phyloP scores from a whole-genome alignment of 1,140 invertebrate species.

The Heliconius melpomene region DNA sequence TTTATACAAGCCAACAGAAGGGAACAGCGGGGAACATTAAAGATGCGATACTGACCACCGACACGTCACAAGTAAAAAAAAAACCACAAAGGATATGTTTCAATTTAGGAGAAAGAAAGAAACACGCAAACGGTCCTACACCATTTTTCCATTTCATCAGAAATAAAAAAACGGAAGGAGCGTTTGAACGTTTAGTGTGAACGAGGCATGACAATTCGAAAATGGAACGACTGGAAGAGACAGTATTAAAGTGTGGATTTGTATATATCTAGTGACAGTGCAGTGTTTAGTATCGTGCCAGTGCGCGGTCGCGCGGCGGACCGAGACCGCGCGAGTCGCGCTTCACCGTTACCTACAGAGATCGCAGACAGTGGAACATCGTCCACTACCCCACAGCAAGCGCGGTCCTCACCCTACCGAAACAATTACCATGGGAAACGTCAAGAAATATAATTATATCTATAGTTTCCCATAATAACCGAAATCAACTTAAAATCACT shows the following conservation, averaged over 20 bases:
- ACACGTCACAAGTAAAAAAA: conserved; percentile 4
- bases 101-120: background rate
- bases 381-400: conserved; percentile 69
- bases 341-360: conserved; percentile 74
- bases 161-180: conserved; percentile 9
- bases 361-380: conserved; percentile 71
- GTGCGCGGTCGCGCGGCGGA: conserved; percentile 46
- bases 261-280: conserved; percentile 18
- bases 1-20: conserved; percentile 72
- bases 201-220: conserved; percentile 1
- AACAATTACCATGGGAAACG: conserved; percentile 14
- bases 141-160: background rate
- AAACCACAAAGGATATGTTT: conserved; percentile 5
- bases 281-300: conserved; percentile 36
- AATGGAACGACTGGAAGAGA: background rate
- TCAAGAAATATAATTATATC: background rate
- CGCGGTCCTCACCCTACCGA: conserved; percentile 62
- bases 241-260: background rate
- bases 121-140: background rate
- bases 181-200: conserved; percentile 1
- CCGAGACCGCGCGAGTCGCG: conserved; percentile 49
- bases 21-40: conserved; percentile 58
- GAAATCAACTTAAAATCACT: conserved; percentile 18
- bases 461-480: background rate
- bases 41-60: conserved; percentile 48